These are phyloP conservation scores for human DNA, from an alignment of 2,113 vertebrate species.

Conservation along the genomic window GRCh38 chr7:50166001-50166500, in stretches of 20 bases:
- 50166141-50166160: too few species aligned
- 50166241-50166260: not conserved
- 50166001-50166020: too few species aligned
- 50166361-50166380: not conserved
- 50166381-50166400: not conserved
- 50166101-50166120: too few species aligned
- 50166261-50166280: not conserved
- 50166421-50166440: not conserved
- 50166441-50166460: not conserved
- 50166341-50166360: not conserved
- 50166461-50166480: not conserved
- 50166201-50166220: not conserved
- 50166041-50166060: too few species aligned
- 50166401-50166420: not conserved
- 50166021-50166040: accelerated
- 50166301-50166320: not conserved
- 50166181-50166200: not conserved
- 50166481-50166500: not conserved
- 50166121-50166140: too few species aligned
- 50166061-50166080: too few species aligned
- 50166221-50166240: accelerated
- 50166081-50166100: too few species aligned
- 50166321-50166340: not conserved
- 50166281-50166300: too few species aligned
- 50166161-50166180: too few species aligned